Evolutionary conservation across 2,888 invertebrate genomes (phyloP), one percentile per base, ranked within the genome.

Genomic region (Coenonympha glycerion): DNA sequence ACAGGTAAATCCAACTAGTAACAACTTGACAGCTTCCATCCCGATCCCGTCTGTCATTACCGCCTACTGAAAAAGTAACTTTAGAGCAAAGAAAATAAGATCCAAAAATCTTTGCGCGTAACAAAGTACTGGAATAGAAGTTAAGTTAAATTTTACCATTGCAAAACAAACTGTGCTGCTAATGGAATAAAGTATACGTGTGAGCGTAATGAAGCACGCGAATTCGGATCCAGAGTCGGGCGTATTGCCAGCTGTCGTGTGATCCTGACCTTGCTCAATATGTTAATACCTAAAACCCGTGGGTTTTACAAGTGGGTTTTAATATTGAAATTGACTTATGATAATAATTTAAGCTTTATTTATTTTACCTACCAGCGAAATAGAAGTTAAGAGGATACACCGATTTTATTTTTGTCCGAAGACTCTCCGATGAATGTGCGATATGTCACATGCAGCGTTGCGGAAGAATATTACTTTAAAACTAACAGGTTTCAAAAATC

Each of bases 231-330:
- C 44, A 53, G 34, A 45, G 47, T 61, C 61, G 63, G 64, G 45
- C 63, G 49, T 13, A 33, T 53, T 62, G 63, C 62, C 61, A 61
- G 59, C 34, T 45, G 45, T 16, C 21, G 33, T n/a, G 49, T 60
- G 59, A 63, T 61, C 63, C 65, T 65, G 64, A 65, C 64, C 65
- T 62, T 62, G 54, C 58, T 50, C 61, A 64, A 64, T 62, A 62
- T 60, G 56, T 58, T 57, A 59, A 59, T 55, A 49, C 55, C 49
- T 49, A 34, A n/a, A 42, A 11, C 45, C 33, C 33, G 45, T 45
- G 34, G 45, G 45, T 34, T 45, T n/a, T 45, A 15, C 39, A 41
- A 13, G 41, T 41, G 41, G 41, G 41, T 41, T 41, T 41, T 41
- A 45, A 45, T 44, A 21, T 31, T 44, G 21, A 31, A 44, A 24